Base-by-base conservation (phyloP, 2,113 vertebrate species). In the Leptosomus discolor region DNA sequence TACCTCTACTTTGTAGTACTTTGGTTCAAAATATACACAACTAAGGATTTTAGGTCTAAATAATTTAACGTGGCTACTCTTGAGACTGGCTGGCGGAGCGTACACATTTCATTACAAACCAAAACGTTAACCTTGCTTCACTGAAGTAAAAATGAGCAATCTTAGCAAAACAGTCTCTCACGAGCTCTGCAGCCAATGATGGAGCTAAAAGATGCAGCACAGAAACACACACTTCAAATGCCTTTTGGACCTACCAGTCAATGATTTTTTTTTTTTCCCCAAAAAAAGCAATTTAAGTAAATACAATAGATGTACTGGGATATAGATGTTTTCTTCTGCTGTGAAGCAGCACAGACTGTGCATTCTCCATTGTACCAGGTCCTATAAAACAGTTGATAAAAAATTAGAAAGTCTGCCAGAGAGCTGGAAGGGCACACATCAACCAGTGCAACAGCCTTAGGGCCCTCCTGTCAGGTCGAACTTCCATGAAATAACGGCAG, bases 211-310 rank as follows among this genome's bases (percentile, higher is more conserved):
- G 77, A 23, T 7, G 85, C 70, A 85, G 93, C 85, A 96, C 92
- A 96, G 90, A 96, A 96, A 97, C 97, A 98, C 91, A 92, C 30
- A 94, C 81, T 81, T 74, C 19, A 76, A 97, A 97, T 48, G 94
- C 75, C 96, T 97, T 97, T 94, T 92, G 97, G 97, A 97, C 83
- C 95, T 97, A 73, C 53, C 79, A 95, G 89, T 86, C 97, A 98
- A 98, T 96, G 96, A 98, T 98, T 98, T 98, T 45, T 53, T 97
- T 97, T 98, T n/a, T n/a, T n/a, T n/a, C n/a, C n/a, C n/a, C 92
- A 85, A 64, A 68, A 96, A 98, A 98, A 97, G 85, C 98, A 98
- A 98, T 98, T 98, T 97, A 97, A 98, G 97, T 95, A 95, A 98
- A 98, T 96, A 97, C 98, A 97, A 98, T 90, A 95, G 95, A 97